Conservation (phyloP, 2,797 vertebrate species). For the Anguilla anguilla region DNA sequence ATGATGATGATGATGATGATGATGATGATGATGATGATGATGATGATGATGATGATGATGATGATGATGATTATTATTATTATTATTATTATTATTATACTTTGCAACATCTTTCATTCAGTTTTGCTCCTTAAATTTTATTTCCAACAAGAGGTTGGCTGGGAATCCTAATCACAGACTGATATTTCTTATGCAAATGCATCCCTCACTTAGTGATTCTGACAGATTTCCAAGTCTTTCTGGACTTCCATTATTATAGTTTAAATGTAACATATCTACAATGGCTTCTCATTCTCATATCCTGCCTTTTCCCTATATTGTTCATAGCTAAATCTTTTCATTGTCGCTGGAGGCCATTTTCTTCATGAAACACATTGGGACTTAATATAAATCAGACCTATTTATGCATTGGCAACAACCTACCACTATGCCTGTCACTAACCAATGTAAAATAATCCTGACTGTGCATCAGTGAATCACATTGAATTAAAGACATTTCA, state of each 20-base stretch:
- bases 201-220: background rate
- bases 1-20: too few relatives aligned
- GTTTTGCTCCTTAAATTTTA: slow-evolving; percentile 12
- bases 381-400: slow-evolving; percentile 49
- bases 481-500: slow-evolving; percentile 38
- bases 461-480: slow-evolving; percentile 42
- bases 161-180: background rate
- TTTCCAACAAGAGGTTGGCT: background rate
- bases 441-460: slow-evolving; percentile 52
- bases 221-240: background rate
- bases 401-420: slow-evolving; percentile 47
- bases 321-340: slow-evolving; percentile 49
- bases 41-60: background rate
- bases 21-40: too few relatives aligned
- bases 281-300: slow-evolving; percentile 39
- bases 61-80: too few relatives aligned
- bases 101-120: background rate
- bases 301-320: slow-evolving; percentile 33
- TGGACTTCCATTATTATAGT: background rate
- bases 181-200: slow-evolving; percentile 1
- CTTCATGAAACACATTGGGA: slow-evolving; percentile 43
- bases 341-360: slow-evolving; percentile 36
- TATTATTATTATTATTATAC: background rate
- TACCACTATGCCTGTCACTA: slow-evolving; percentile 43
- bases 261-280: slow-evolving; percentile 33